These are phyloP conservation scores for Lagopus muta DNA, from an alignment of 2,113 vertebrate species.

Conservation along the genomic window DNA sequence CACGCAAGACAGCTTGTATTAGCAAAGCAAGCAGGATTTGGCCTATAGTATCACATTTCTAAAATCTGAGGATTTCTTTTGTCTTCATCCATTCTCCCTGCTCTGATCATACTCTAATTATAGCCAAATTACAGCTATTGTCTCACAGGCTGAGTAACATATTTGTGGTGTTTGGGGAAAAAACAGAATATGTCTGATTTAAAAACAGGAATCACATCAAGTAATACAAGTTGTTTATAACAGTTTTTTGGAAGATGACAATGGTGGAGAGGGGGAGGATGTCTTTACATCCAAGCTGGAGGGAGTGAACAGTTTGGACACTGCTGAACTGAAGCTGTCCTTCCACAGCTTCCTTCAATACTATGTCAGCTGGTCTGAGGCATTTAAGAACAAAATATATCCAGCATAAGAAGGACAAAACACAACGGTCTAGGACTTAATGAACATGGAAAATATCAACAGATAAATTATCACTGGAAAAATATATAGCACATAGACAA, in stretches of 20 bases:
- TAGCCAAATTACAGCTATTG: conserved; percentile 59
- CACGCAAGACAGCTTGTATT: conserved; percentile 35
- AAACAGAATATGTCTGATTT: conserved; percentile 25
- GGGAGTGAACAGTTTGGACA: not conserved
- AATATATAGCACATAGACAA: not conserved
- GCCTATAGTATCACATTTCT: conserved; percentile 47
- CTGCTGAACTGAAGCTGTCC: not conserved
- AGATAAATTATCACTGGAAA: not conserved
- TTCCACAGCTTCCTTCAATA: not conserved
- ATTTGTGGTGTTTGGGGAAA: conserved; percentile 29
- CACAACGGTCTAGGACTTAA: not conserved
- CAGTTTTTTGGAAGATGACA: not conserved
- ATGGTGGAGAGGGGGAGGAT: not conserved
- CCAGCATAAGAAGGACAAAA: not conserved
- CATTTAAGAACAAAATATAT: not conserved
- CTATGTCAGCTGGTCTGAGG: not conserved
- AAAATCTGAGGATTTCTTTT: conserved; percentile 58
- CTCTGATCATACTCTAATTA: conserved; percentile 70
- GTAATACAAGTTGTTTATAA: conserved; percentile 8
- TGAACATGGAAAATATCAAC: not conserved
- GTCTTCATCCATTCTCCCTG: conserved; percentile 49
- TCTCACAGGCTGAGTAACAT: conserved; percentile 59
- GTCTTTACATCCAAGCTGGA: not conserved
- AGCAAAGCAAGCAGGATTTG: conserved; percentile 47
- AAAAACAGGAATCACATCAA: conserved; percentile 50